These are phyloP conservation scores for Australoheros facetus DNA, from an alignment of 2,797 vertebrate genomes.

Conservation along the genomic window DNA sequence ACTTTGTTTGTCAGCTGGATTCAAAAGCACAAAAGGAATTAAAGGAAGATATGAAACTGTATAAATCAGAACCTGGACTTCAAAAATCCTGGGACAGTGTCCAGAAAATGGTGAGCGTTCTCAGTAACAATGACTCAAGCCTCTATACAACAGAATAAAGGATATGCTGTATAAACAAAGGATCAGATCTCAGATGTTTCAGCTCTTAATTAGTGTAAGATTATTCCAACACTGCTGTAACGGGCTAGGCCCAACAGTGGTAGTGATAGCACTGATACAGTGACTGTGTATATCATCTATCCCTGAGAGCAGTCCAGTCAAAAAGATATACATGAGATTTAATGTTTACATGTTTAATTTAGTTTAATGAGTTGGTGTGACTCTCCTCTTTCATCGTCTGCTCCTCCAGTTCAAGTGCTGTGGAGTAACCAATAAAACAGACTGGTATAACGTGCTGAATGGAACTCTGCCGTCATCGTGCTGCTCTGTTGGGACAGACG, in stretches of 20 bases:
- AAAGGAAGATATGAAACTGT: slow-evolving; percentile 75
- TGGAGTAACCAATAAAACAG: slow-evolving; percentile 77
- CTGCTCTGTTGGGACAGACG: slow-evolving; percentile 64
- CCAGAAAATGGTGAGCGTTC: slow-evolving; percentile 78
- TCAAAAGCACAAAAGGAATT: slow-evolving; percentile 76
- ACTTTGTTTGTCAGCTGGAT: slow-evolving; percentile 68
- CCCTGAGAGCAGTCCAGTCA: neutral
- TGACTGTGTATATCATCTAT: no score
- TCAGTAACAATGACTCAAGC: neutral
- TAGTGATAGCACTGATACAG: no score
- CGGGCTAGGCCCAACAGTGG: no score
- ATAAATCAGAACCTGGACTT: slow-evolving; percentile 62
- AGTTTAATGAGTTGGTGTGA: neutral
- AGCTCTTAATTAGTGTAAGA: no score
- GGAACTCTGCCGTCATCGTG: slow-evolving; percentile 76
- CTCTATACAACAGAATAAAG: neutral
- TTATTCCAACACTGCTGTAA: no score
- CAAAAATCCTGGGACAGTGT: slow-evolving; percentile 80
- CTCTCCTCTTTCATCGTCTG: neutral
- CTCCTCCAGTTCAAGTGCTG: slow-evolving; percentile 83
- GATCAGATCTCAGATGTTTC: no score
- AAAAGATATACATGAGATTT: neutral
- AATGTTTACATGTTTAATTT: neutral
- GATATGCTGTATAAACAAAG: neutral
- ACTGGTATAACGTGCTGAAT: slow-evolving; percentile 77